These are phyloP conservation scores for Phasianus colchicus DNA, from an alignment of 2,113 vertebrate species.

Conservation along the genomic window DNA sequence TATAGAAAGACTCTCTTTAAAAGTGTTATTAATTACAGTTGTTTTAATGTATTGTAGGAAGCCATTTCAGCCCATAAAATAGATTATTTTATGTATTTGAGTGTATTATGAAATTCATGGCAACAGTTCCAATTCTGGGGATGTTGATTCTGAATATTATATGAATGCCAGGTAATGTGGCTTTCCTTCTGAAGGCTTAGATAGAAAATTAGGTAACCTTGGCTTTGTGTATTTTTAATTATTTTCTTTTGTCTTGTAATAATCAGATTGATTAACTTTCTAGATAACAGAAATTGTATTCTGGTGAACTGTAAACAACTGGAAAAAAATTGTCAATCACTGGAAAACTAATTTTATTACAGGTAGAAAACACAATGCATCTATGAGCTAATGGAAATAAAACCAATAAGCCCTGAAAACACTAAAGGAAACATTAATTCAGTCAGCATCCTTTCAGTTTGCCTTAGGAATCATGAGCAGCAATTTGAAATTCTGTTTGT, in stretches of 20 bases:
- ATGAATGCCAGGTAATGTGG: neutral
- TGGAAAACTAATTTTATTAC: conserved; percentile 55
- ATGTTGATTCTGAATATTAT: neutral
- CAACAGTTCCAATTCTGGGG: neutral
- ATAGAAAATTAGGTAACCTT: neutral
- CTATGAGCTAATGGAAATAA: conserved; percentile 75
- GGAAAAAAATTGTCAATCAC: conserved; percentile 31
- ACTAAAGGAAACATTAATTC: conserved; percentile 79
- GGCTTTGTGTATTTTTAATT: neutral
- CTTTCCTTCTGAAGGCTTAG: neutral
- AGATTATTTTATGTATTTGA: neutral
- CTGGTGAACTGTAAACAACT: conserved; percentile 21
- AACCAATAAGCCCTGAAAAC: conserved; percentile 74
- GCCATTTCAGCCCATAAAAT: neutral
- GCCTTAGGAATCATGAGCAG: conserved; percentile 77
- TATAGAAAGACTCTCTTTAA: neutral
- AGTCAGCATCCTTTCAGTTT: conserved; percentile 70
- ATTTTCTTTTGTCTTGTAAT: conserved; percentile 23
- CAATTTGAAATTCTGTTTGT: conserved; percentile 80
- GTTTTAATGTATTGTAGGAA: neutral
- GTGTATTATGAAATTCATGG: neutral
- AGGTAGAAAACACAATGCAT: conserved; percentile 49
- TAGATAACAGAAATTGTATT: conserved; percentile 35
- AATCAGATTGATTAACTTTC: conserved; percentile 59
- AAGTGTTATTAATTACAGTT: neutral